These are phyloP conservation scores for Setophaga coronata DNA, from an alignment of 2,113 vertebrate genomes.

Conservation along the genomic window DNA sequence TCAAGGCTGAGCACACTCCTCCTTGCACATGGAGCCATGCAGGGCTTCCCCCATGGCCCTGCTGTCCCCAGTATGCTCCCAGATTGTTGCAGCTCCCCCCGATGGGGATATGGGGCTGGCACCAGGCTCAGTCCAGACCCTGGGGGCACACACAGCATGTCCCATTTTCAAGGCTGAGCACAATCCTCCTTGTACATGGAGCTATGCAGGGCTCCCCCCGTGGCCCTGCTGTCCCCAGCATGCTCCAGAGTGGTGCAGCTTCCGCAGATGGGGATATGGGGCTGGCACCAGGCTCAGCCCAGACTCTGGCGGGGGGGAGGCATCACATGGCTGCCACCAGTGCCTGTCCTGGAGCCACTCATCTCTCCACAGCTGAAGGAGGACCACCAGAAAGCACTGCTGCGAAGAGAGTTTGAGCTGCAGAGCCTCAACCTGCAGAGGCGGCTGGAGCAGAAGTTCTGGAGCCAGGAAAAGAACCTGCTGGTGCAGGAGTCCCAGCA, in stretches of 20 bases:
- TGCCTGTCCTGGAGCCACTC: neutral
- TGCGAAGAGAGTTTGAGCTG: conserved; percentile 91
- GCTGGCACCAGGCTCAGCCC: neutral
- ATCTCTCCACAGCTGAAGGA: conserved; percentile 82
- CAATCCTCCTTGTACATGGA: neutral
- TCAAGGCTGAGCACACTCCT: neutral
- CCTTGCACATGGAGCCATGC: neutral
- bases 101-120: neutral
- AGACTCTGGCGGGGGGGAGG: rapidly evolving
- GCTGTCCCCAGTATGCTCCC: neutral
- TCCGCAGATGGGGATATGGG: neutral
- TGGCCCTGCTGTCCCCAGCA: neutral
- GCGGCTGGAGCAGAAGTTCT: conserved; percentile 92
- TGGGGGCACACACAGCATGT: no score
- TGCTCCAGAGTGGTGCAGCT: no score
- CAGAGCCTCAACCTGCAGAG: conserved; percentile 94
- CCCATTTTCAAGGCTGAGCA: neutral
- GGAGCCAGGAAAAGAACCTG: conserved; percentile 93
- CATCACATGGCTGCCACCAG: rapidly evolving
- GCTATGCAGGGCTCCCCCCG: neutral
- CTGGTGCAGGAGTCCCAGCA: conserved; percentile 94
- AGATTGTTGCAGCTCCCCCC: no score
- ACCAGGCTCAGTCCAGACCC: neutral
- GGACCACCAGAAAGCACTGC: conserved; percentile 91
- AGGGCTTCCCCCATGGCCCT: neutral